Conservation (phyloP, 2,888 invertebrate species). For the Cosmopolites sordidus region DNA sequence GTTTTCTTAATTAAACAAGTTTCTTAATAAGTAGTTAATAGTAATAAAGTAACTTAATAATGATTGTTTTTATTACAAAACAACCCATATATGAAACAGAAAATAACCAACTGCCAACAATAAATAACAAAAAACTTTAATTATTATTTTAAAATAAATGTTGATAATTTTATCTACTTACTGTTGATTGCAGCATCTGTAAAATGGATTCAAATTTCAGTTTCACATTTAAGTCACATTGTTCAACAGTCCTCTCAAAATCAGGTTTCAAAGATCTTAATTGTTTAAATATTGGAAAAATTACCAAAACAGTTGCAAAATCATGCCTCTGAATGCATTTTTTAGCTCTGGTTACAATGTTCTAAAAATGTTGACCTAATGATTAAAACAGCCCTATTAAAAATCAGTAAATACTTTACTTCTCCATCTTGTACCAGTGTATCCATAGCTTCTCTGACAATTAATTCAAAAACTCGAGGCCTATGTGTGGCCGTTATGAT, state of each 20-base stretch:
- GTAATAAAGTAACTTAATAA: too few species aligned
- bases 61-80: too few species aligned
- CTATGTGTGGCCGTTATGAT: conserved; percentile 79
- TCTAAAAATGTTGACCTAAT: conserved; percentile 45
- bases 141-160: neutral
- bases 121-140: neutral
- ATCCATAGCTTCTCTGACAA: conserved; percentile 81
- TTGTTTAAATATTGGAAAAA: conserved; percentile 79
- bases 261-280: conserved; percentile 72
- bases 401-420: conserved; percentile 45
- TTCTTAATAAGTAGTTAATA: too few species aligned
- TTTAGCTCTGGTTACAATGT: conserved; percentile 68
- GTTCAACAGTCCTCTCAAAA: conserved; percentile 72
- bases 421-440: conserved; percentile 83
- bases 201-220: conserved; percentile 71
- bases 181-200: conserved; percentile 69
- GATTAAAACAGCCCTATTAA: neutral
- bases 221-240: conserved; percentile 61
- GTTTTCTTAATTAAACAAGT: too few species aligned
- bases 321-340: conserved; percentile 73
- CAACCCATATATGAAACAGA: too few species aligned
- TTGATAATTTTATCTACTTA: conserved; percentile 46
- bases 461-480: conserved; percentile 76
- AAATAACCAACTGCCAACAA: too few species aligned
- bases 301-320: conserved; percentile 72